Percentiles rank a stretch among this genome's conserved stretches.
Evolutionary conservation across 1,140 invertebrate species (phyloP).

Genomic region (Drosophila littoralis): DNA sequence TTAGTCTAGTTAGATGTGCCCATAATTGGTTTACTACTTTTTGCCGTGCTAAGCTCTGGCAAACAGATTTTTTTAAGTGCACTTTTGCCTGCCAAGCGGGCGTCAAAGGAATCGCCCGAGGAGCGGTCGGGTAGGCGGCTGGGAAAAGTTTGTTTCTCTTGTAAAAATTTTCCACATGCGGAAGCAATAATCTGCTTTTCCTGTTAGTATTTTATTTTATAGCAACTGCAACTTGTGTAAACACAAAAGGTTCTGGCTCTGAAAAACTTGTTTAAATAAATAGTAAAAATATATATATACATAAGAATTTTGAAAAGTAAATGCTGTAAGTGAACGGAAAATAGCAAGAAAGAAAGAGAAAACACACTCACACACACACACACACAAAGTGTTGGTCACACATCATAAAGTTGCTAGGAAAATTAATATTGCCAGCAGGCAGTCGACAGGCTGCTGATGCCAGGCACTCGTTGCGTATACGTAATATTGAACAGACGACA

Average conservation of each 20-base stretch:
- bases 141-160: slow-evolving; percentile 21
- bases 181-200: slow-evolving; percentile 74
- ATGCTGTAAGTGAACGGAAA: slow-evolving; percentile 45
- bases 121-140: not conserved
- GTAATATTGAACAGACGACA: slow-evolving; percentile 57
- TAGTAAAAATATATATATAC: slow-evolving; percentile 48
- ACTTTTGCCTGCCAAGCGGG: slow-evolving; percentile 22
- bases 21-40: slow-evolving; percentile 39
- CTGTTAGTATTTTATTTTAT: slow-evolving; percentile 56
- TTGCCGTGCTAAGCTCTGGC: not conserved
- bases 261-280: slow-evolving; percentile 53
- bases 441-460: slow-evolving; percentile 27
- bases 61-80: slow-evolving; percentile 45
- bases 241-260: slow-evolving; percentile 30
- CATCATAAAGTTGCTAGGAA: slow-evolving; percentile 63
- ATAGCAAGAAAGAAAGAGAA: not conserved
- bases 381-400: slow-evolving; percentile 51
- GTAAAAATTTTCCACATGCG: slow-evolving; percentile 49
- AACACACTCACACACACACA: not conserved
- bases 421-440: slow-evolving; percentile 67
- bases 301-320: slow-evolving; percentile 53
- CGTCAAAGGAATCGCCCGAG: slow-evolving; percentile 14
- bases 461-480: slow-evolving; percentile 51
- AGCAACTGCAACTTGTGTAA: slow-evolving; percentile 40
- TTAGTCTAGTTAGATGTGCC: not conserved